Evolutionary conservation across 1,140 invertebrate genomes (phyloP), one percentile per base, ranked within the genome.

Genomic region (Euura lappo): DNA sequence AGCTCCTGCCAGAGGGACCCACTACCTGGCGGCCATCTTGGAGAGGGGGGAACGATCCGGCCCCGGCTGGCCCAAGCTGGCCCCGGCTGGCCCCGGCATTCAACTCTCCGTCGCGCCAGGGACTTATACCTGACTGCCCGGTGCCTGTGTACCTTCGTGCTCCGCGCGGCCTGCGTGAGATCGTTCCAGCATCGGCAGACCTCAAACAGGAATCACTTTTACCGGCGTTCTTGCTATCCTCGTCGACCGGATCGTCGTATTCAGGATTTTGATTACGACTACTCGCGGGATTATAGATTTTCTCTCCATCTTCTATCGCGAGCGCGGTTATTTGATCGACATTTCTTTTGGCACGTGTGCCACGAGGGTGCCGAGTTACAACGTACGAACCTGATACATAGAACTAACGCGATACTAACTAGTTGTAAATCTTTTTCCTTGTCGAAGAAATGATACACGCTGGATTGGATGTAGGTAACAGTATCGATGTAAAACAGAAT

Each of bases 21-120:
- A 72, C 51, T 60, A 80, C 80, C 80, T 80, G 74, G 83, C 83
- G 79, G 84, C 85, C 86, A 87, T 87, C 78, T 87, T 87, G 82
- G 79, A 86, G 86, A 80, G 84, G 84, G 86, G 85, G 81, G 71
- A 74, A 10, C 51, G 13, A 28, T 44, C 44, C 8, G 66, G 66
- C 66, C 6, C 51, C 3, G 6, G 51, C 51, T 60, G 10, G 8
- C 28, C 28, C 28, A 28, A 7, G 42, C 72, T 72, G 68, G 77
- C 78, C 72, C 72, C 65, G 72, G 65, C 44, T 65, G 72, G 71
- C 74, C 76, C 68, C 73, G 71, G 75, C 79, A 80, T 80, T 80
- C 79, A 80, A 69, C 77, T 69, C 73, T 73, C 71, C 76, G 76
- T 75, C 76, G 71, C 77, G 75, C 79, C 77, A 73, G 74, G 78